These are phyloP conservation scores for Eriocheir sinensis DNA, from an alignment of 1,140 invertebrate species.

Conservation along the genomic window DNA sequence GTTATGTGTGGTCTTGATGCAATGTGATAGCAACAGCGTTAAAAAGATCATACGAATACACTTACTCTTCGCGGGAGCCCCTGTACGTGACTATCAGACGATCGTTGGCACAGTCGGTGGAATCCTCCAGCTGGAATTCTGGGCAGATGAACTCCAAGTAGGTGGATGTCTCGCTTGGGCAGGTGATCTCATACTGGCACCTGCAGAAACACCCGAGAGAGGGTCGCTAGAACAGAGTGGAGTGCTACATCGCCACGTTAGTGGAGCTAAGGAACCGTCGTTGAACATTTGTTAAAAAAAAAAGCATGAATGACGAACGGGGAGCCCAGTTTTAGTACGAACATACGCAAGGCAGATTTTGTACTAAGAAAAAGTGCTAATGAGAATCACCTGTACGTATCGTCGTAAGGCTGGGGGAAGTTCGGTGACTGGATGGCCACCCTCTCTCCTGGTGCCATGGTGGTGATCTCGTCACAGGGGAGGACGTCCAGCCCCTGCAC, in stretches of 20 bases:
- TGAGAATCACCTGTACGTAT: constrained; percentile 10
- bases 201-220: not conserved
- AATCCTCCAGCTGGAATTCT: constrained; percentile 28
- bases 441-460: constrained; percentile 48
- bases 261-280: not conserved
- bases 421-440: constrained; percentile 34
- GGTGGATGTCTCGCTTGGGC: not conserved
- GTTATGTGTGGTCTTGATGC: too few relatives aligned
- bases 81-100: constrained; percentile 33
- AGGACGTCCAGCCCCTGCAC: constrained; percentile 1
- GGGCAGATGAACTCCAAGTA: constrained; percentile 59
- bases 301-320: too few relatives aligned
- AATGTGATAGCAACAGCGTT: too few relatives aligned
- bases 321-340: not conserved
- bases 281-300: too few relatives aligned
- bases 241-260: not conserved
- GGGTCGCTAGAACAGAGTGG: not conserved
- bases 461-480: not conserved
- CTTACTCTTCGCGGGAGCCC: not conserved
- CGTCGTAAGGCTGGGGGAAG: not conserved
- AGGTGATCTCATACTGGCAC: constrained; percentile 56
- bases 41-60: too few relatives aligned
- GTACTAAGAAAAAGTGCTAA: too few relatives aligned
- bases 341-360: too few relatives aligned
- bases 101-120: constrained; percentile 2